Base-by-base conservation (phyloP, 2,888 invertebrate genomes). In the Thereva unica region DNA sequence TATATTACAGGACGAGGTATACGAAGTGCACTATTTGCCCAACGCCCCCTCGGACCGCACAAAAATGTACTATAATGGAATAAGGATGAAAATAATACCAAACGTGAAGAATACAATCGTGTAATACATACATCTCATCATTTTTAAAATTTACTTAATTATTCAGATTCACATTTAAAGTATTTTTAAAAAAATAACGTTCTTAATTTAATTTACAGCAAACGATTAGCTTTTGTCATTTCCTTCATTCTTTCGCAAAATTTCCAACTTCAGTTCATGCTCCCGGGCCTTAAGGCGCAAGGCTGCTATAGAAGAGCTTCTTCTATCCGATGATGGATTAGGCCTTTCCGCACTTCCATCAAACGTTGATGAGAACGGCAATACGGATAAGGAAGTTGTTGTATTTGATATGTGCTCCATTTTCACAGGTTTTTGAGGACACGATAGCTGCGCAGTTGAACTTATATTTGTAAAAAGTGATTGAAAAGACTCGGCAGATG, bases 271-370 rank as follows among this genome's bases (percentile, higher is more conserved):
- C 55, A 93, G 82, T 78, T 95, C 94, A 78, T 95, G 94, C 78
- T 95, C 95, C 61, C 95, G 85, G 1, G 95, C 95, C 73, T 94
- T 94, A 74, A 93, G 85, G 71, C 95, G 84, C 45, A 95, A 82
- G 0, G 92, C 90, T 0, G 93, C 94, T 73, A 95, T 95, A 75
- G 94, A 94, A 40, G 92, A 92, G 73, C 91, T 91, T 73, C 93
- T 83, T 71, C 93, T 84, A 78, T 93, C 93, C 66, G 92, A 89
- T 71, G 92, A 92, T 37, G 88, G 90, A 0, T 85, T 77, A 35
- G 37, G 4, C 23, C 47, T 3, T 3, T 12, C 47, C 5, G 57
- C 7, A 10, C 23, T 57, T 6, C 44, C 12, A n/a, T 42, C 23
- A 10, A 41, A 12, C 34, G 71, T 53, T n/a, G 50, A 41, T 38